Conservation (phyloP, 2,888 invertebrate species). For the Ophioninae sp. region DNA sequence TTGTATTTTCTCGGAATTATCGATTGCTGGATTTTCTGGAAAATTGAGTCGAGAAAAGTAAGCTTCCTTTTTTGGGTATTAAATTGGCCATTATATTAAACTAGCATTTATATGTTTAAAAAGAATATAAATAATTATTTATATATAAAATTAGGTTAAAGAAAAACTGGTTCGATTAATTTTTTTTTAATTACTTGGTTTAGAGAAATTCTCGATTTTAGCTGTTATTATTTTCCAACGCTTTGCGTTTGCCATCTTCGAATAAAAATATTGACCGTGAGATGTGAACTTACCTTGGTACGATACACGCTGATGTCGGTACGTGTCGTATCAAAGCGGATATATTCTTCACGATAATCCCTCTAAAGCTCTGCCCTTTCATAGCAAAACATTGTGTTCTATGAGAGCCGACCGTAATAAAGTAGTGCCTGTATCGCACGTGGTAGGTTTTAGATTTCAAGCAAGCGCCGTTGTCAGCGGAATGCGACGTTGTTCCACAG, state of each 20-base stretch:
- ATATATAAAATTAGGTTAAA: no score
- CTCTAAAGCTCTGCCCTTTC: no score
- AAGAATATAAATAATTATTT: no score
- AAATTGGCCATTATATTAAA: background rate
- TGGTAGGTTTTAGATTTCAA: background rate
- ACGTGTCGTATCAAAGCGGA: background rate
- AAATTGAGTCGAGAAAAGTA: background rate
- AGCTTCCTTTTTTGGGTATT: background rate
- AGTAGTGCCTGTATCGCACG: background rate
- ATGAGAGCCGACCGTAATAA: background rate
- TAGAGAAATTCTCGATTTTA: no score
- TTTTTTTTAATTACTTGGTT: no score
- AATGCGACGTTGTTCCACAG: background rate
- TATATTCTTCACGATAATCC: background rate
- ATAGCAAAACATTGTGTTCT: background rate
- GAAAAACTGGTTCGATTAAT: no score
- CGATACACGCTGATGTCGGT: no score
- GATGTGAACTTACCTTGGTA: no score
- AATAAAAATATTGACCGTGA: no score
- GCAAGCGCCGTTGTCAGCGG: background rate
- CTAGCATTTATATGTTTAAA: no score
- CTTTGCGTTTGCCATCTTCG: no score
- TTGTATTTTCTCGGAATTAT: background rate
- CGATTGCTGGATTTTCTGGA: background rate
- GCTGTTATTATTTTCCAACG: no score